phyloP scores from a whole-genome alignment of 30 jellyfish, hydroid and myxozoan genomes.

The Hydra vulgaris region DNA sequence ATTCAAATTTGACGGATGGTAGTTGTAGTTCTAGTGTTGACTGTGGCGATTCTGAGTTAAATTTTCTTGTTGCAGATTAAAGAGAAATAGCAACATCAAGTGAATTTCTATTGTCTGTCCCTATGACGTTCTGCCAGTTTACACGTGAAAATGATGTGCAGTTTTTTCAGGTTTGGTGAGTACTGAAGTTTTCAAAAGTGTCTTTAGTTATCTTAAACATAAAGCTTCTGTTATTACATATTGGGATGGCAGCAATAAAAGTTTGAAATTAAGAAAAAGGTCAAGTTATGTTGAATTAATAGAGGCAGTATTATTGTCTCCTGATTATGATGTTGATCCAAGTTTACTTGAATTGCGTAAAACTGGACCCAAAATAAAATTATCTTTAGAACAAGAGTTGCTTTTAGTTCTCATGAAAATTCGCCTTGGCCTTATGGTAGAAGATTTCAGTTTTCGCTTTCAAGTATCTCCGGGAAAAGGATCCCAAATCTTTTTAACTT shows the following conservation, averaged over 20 bases:
- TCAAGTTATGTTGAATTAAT: no score
- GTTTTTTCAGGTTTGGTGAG: neutral
- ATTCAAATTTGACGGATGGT: no score
- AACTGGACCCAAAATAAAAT: conserved; percentile 17
- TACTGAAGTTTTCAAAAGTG: neutral
- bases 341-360: neutral
- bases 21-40: no score
- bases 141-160: neutral
- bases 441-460: neutral
- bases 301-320: neutral
- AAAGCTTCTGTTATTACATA: neutral
- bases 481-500: conserved; percentile 16
- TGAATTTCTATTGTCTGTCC: no score
- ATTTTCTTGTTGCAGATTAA: no score
- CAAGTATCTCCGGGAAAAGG: neutral
- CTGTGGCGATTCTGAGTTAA: no score
- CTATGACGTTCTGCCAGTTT: no score
- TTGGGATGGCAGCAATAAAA: neutral
- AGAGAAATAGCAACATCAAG: no score
- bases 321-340: neutral
- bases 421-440: conserved; percentile 1
- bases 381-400: conserved; percentile 15
- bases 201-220: neutral
- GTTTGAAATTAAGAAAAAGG: neutral
- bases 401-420: conserved; percentile 1